phyloP scores from a whole-genome alignment of 2,113 vertebrate genomes.

The Lagenorhynchus albirostris region DNA sequence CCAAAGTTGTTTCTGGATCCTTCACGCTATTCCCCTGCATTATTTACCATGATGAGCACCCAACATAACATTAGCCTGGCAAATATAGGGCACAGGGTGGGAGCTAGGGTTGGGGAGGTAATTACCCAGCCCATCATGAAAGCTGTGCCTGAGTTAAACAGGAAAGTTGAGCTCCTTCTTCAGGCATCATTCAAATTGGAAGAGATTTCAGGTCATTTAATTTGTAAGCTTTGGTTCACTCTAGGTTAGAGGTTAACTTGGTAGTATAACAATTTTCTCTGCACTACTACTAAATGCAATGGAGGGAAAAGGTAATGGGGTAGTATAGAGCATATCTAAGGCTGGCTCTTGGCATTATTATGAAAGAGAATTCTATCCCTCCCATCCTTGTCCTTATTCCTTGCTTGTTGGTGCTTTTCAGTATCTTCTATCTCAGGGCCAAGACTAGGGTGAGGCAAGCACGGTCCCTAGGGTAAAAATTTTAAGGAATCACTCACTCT shows the following conservation, averaged over 20 bases:
- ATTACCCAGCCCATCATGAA: background rate
- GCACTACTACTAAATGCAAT: background rate
- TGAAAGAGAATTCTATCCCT: background rate
- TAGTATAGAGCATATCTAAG: background rate
- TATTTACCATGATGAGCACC: constrained; percentile 60
- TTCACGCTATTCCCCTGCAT: constrained; percentile 10
- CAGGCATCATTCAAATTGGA: background rate
- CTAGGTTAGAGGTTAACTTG: background rate
- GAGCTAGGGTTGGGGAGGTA: background rate
- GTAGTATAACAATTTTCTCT: background rate
- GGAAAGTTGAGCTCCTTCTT: constrained; percentile 4
- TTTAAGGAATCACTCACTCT: background rate
- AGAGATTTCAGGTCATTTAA: constrained; percentile 32
- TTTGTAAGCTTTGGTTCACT: background rate
- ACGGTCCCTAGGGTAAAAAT: background rate
- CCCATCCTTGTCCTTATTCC: background rate
- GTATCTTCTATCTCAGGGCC: background rate
- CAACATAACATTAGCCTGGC: constrained; percentile 46
- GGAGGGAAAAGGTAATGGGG: background rate
- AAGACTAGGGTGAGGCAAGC: background rate
- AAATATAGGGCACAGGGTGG: constrained; percentile 41
- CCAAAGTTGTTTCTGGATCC: constrained; percentile 29
- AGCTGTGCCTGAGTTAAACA: background rate
- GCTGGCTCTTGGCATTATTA: background rate
- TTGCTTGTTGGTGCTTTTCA: background rate